These are phyloP conservation scores for Diaperis boleti DNA, from an alignment of 2,888 invertebrate species.

Conservation along the genomic window DNA sequence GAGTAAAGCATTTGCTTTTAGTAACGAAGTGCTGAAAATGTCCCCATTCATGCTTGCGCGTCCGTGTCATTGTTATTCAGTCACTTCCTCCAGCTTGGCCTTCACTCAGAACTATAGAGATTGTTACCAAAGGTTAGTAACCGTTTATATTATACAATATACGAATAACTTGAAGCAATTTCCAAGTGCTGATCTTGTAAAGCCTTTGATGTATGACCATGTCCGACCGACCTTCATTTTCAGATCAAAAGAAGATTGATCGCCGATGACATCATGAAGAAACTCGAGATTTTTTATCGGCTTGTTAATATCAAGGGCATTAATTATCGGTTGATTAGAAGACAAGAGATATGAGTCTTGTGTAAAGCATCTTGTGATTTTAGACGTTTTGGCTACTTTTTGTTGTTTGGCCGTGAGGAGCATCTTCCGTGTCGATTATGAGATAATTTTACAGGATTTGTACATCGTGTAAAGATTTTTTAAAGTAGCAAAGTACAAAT, in stretches of 20 bases:
- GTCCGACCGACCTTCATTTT: background rate
- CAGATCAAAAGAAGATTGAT: background rate
- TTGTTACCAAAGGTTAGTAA: constrained; percentile 44
- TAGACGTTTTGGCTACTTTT: background rate
- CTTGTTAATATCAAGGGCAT: background rate
- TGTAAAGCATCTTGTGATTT: background rate
- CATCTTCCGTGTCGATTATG: background rate
- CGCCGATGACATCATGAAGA: background rate
- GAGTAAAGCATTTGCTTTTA: constrained; percentile 8
- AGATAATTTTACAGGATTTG: too few relatives aligned
- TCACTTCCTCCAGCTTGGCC: constrained; percentile 39
- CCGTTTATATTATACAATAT: constrained; percentile 23
- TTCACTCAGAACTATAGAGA: constrained; percentile 34
- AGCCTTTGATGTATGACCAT: too few relatives aligned
- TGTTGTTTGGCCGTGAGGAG: background rate
- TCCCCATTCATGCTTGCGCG: constrained; percentile 32
- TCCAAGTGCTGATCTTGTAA: too few relatives aligned
- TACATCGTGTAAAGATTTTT: too few relatives aligned
- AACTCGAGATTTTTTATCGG: background rate
- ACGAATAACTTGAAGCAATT: too few relatives aligned
- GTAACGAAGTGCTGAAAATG: constrained; percentile 27
- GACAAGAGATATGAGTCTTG: background rate
- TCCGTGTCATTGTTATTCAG: constrained; percentile 25
- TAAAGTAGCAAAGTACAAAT: too few relatives aligned
- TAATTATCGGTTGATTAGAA: background rate